Conservation (phyloP, 2,113 vertebrate species). For the Nycticorax nycticorax region DNA sequence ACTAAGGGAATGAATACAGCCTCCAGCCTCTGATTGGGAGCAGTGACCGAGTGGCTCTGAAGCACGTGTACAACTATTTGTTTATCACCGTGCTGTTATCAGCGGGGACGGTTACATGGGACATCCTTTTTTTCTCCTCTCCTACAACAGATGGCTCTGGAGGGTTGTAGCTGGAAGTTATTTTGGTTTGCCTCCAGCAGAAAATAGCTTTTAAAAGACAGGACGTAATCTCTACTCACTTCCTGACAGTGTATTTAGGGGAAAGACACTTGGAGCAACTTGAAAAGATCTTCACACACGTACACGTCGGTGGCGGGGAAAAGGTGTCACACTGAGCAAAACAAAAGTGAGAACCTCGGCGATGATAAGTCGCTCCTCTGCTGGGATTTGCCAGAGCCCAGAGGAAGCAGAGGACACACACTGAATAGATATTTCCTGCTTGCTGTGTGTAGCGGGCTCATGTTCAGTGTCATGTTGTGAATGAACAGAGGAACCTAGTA, state of each 20-base stretch:
- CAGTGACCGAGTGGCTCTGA: neutral
- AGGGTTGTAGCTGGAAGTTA: constrained; percentile 51
- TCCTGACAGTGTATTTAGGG: constrained; percentile 56
- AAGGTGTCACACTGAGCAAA: constrained; percentile 66
- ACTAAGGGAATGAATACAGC: neutral
- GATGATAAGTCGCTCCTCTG: constrained; percentile 31
- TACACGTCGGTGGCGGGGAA: constrained; percentile 43
- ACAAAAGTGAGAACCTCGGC: constrained; percentile 57
- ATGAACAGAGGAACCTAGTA: constrained; percentile 50
- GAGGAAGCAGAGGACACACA: constrained; percentile 55
- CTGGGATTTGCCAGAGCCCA: constrained; percentile 42
- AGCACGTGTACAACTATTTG: constrained; percentile 55
- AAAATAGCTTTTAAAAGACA: constrained; percentile 72
- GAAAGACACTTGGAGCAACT: constrained; percentile 61
- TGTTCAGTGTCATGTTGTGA: constrained; percentile 49
- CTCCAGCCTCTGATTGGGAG: neutral
- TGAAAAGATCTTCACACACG: constrained; percentile 63
- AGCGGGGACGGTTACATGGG: constrained; percentile 25
- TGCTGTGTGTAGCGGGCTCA: constrained; percentile 5
- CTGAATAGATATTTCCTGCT: constrained; percentile 61
- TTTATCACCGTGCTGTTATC: constrained; percentile 35
- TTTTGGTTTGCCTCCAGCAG: constrained; percentile 67
- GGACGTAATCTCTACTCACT: constrained; percentile 65
- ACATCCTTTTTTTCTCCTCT: constrained; percentile 56
- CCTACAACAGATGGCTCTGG: constrained; percentile 66